Evolutionary conservation across 2,797 vertebrate genomes (phyloP).

Genomic region (Chelmon rostratus): DNA sequence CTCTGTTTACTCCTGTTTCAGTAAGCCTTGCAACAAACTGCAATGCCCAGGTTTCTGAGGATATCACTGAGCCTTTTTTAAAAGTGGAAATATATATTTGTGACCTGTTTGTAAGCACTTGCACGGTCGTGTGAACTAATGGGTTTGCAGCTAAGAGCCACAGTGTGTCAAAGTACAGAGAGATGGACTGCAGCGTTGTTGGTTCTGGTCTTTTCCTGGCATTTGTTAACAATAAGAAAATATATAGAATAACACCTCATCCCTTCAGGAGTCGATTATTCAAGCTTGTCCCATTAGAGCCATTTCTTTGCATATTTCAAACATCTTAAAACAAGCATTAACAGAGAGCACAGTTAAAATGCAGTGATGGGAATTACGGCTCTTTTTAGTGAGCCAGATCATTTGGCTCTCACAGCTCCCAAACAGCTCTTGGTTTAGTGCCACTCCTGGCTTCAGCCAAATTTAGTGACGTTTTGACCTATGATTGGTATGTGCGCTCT

Average conservation of each 20-base stretch:
- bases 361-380: too few relatives aligned
- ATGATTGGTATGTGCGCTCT: too few relatives aligned
- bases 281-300: too few relatives aligned
- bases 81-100: neutral
- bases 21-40: neutral
- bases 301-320: neutral
- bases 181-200: neutral
- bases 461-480: too few relatives aligned
- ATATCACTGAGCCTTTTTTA: neutral
- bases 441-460: too few relatives aligned
- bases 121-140: neutral
- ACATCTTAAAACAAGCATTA: neutral
- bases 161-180: too few relatives aligned
- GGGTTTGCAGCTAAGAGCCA: too few relatives aligned
- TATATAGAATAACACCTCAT: neutral
- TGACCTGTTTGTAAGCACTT: neutral
- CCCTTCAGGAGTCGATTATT: neutral
- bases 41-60: neutral
- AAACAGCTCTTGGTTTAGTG: too few relatives aligned
- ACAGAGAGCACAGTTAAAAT: neutral
- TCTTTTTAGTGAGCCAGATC: too few relatives aligned
- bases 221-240: neutral
- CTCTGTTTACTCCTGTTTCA: neutral
- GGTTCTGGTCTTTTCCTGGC: neutral
- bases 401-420: too few relatives aligned